Evolutionary conservation across 37 sponge, comb jelly and placozoan genomes (phyloP), one percentile per base, ranked within the genome.

Genomic region (Spongia lamella): DNA sequence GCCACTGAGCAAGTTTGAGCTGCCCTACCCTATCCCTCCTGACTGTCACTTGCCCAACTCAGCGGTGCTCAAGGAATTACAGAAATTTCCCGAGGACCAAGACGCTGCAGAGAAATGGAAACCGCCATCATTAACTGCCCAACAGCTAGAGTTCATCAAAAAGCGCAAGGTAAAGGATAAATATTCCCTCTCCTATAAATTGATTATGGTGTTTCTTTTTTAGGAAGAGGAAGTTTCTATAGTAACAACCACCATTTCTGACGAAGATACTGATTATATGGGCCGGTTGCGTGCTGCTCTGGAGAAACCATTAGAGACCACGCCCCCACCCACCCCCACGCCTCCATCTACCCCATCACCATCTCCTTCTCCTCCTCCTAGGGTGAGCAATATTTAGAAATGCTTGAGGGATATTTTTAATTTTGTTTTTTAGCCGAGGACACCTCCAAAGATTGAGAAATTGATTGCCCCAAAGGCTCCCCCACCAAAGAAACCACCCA

Each of bases 31-130:
- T 15, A 33, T 90, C 1, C 86, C 91, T 56, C 88, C 88, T 25
- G 88, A 84, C 55, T 76, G 92, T 31, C 26, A 67, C 56, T 72
- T 92, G 21, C 92, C 88, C 15, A 87, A 92, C 80, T 92, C 92
- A 16, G 75, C 66, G n/a, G 4, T 87, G 9, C 65, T 82, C 58
- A 53, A 76, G 53, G 0, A 64, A 58, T 62, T 87, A 58, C 26
- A 88, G 49, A 92, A 92, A 69, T 82, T 55, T 59, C 71, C 74
- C 0, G 81, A 39, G 27, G 92, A 92, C 67, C 54, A 56, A 27
- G 65, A 7, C 27, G 53, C 82, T 55, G 92, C 88, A 59, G 25
- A 75, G 29, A 30, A 56, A 11, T 90, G 91, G 91, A 24, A 54
- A 16, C 86, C 83, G 11, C 60, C 79, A 15, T 3, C 57, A 1